phyloP scores from a whole-genome alignment of 2,888 invertebrate genomes.

The Camptogramma bilineatum region DNA sequence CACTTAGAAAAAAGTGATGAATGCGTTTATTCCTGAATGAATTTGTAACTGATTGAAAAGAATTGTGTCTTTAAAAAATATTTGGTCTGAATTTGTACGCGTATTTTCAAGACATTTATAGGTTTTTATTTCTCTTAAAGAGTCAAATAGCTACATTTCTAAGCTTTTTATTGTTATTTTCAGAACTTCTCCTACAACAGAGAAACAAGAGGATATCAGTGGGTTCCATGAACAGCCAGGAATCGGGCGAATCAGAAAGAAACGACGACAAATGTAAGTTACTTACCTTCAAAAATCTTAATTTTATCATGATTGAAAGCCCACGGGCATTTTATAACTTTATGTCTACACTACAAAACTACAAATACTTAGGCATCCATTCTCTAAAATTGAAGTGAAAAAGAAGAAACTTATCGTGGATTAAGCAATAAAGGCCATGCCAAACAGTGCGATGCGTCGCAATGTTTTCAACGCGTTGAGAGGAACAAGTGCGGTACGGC shows the following conservation, averaged over 20 bases:
- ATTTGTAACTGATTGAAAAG: too few relatives aligned
- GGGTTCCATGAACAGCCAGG: constrained; percentile 76
- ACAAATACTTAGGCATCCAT: too few relatives aligned
- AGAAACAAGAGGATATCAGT: constrained; percentile 77
- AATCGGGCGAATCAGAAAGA: constrained; percentile 68
- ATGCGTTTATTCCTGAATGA: too few relatives aligned
- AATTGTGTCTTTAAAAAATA: too few relatives aligned
- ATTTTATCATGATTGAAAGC: constrained; percentile 14
- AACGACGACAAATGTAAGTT: constrained; percentile 80
- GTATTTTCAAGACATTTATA: too few relatives aligned
- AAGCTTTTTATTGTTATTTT: constrained; percentile 43
- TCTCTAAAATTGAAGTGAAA: too few relatives aligned
- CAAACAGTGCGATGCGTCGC: background rate
- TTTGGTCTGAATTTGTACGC: too few relatives aligned
- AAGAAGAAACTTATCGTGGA: too few relatives aligned
- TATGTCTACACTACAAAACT: background rate
- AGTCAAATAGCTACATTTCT: too few relatives aligned
- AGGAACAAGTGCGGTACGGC: background rate
- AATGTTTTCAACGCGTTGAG: background rate
- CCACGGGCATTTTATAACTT: background rate
- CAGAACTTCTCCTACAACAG: constrained; percentile 76
- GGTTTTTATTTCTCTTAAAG: too few relatives aligned
- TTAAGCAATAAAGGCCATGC: background rate
- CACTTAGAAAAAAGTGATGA: too few relatives aligned
- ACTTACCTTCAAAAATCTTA: background rate